A percentile compares a stretch with the other conserved stretches of the same genome.
Evolutionary conservation across 2,888 invertebrate genomes (phyloP).

Genomic region (Phania funesta): DNA sequence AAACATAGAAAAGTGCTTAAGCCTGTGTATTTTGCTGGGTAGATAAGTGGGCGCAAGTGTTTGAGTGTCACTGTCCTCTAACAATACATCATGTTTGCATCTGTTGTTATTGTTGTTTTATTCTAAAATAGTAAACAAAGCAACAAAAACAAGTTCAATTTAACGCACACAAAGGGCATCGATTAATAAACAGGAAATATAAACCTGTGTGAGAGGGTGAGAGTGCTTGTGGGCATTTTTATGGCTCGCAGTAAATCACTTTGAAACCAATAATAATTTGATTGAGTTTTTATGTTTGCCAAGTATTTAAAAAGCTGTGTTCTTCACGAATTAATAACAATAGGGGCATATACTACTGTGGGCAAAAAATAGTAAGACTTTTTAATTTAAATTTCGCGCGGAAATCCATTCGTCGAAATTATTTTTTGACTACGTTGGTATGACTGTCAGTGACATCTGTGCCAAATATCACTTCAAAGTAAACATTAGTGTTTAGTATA

Average conservation of each 20-base stretch:
- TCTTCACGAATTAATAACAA: neutral
- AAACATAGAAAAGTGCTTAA: neutral
- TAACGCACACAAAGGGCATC: conserved; percentile 39
- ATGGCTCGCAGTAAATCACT: conserved; percentile 27
- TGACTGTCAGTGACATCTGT: too few species aligned
- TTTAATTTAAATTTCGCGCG: too few species aligned
- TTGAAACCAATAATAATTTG: conserved; percentile 44
- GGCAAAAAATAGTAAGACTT: too few species aligned
- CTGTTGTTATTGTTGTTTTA: conserved; percentile 15
- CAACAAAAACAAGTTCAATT: conserved; percentile 12
- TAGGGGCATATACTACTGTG: too few species aligned
- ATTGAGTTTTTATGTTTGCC: conserved; percentile 16
- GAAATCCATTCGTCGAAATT: too few species aligned
- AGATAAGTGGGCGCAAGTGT: neutral
- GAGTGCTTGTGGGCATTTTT: neutral
- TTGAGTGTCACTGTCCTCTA: neutral
- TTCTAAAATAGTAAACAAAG: conserved; percentile 13
- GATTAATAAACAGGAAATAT: conserved; percentile 44
- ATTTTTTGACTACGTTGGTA: too few species aligned
- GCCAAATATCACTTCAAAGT: too few species aligned
- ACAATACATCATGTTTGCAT: conserved; percentile 33
- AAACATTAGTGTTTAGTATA: too few species aligned
- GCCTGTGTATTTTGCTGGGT: neutral
- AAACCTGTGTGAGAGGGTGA: neutral
- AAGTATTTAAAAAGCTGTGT: neutral